phyloP scores from a whole-genome alignment of 2,888 invertebrate species.

The Apamea sordens region DNA sequence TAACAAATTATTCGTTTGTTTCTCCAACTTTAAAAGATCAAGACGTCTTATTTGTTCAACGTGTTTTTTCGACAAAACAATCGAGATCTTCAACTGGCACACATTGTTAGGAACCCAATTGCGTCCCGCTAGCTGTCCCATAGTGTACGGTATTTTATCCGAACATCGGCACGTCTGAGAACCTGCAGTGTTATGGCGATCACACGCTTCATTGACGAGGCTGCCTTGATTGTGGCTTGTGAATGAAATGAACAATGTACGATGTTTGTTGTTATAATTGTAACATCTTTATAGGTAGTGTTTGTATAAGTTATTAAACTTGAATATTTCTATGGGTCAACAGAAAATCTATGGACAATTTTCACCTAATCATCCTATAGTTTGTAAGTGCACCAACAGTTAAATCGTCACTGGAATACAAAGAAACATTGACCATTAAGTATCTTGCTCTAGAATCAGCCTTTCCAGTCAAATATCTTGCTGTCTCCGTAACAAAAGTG shows the following conservation, averaged over 20 bases:
- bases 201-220: constrained; percentile 63
- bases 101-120: constrained; percentile 56
- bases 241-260: constrained; percentile 32
- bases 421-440: neutral
- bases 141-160: constrained; percentile 72
- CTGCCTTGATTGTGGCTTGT: constrained; percentile 24
- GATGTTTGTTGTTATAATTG: constrained; percentile 6
- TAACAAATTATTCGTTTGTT: neutral
- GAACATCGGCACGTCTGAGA: constrained; percentile 64
- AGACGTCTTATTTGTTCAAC: neutral
- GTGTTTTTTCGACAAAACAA: neutral
- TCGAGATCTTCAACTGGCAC: constrained; percentile 3
- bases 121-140: constrained; percentile 61
- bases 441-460: neutral
- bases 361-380: neutral
- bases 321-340: neutral
- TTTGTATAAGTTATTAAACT: neutral
- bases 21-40: neutral
- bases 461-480: neutral
- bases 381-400: neutral
- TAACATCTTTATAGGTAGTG: neutral
- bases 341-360: neutral
- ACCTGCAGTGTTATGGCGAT: constrained; percentile 53
- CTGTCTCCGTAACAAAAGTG: neutral
- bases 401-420: neutral